A percentile compares a stretch with the other conserved stretches of the same genome.
Evolutionary conservation across 2,888 invertebrate genomes (phyloP).

Genomic region (Nycteola revayana): DNA sequence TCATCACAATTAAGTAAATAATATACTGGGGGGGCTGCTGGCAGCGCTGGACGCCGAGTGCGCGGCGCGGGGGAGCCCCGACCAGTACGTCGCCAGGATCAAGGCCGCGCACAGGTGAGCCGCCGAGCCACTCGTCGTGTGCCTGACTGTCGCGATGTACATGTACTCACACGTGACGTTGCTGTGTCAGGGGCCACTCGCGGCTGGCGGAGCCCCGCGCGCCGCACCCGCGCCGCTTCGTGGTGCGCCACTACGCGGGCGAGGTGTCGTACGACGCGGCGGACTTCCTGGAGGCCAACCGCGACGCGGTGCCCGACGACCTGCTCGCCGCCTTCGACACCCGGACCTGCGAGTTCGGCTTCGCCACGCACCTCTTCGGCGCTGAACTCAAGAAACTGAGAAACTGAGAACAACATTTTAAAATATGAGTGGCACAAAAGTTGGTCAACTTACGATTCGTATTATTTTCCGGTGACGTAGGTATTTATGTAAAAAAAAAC

Average conservation of each 20-base stretch:
- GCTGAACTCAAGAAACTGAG: conserved; percentile 95
- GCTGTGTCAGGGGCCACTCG: conserved; percentile 87
- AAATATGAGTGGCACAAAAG: no score
- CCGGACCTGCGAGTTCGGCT: conserved; percentile 97
- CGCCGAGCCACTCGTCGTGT: background rate
- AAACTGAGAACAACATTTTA: no score
- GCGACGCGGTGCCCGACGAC: conserved; percentile 95
- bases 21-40: conserved; percentile 94
- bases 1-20: no score
- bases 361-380: conserved; percentile 97
- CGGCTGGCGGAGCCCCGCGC: conserved; percentile 91
- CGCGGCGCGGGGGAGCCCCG: conserved; percentile 89
- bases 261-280: conserved; percentile 93
- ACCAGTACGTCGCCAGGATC: conserved; percentile 64
- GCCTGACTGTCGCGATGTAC: background rate
- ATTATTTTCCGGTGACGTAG: no score
- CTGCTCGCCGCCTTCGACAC: conserved; percentile 96
- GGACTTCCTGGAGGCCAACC: conserved; percentile 95
- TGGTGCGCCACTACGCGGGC: conserved; percentile 92
- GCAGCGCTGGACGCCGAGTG: conserved; percentile 97
- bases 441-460: no score
- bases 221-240: conserved; percentile 90
- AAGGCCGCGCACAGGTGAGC: conserved; percentile 55
- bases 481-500: no score
- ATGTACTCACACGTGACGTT: background rate